Evolutionary conservation across 2,888 invertebrate species (phyloP), one percentile per base, ranked within the genome.

Genomic region (Sesia apiformis): DNA sequence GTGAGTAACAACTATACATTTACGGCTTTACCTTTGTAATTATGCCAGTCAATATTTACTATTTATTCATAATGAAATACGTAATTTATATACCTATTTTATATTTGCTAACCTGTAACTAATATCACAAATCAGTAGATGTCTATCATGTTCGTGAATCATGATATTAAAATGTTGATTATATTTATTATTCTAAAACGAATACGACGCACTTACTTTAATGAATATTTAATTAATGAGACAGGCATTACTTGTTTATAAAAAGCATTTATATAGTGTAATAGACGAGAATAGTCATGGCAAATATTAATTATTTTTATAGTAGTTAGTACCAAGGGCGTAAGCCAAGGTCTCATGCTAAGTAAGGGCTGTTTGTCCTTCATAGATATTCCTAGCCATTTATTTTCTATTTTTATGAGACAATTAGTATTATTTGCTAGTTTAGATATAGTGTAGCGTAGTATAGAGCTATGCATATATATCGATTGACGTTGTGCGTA

Each of bases 401-500:
- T 23, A 23, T 23, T 23, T 23, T 23, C 23, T 23, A 23, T 2
- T 23, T 23, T 23, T 23, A 23, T 23, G 23, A 23, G 23, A 23
- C 23, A 1, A 46, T 46, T 46, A 46, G 46, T n/a, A 46, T 23
- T 7, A 23, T 46, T 46, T 8, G 46, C 8, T 46, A 46, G 46
- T 8, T 46, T 46, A 46, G 8, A 46, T 23, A 23, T 46, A 46
- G 46, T n/a, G 40, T 51, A 51, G 42, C 46, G 50, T 53, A 53
- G 55, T 59, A 56, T 52, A 54, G 52, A 58, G 54, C 56, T 42
- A 54, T 52, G 50, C 62, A 46, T 46, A 46, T 59, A 64, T 63
- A 66, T 64, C 63, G 60, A 71, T 69, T 84, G 80, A 84, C 76
- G 81, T 82, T 82, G 78, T 82, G 69, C 78, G 80, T 85, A 78